Evolutionary conservation across 2,888 invertebrate species (phyloP), one percentile per base, ranked within the genome.

Genomic region (Cheilosia scutellata): DNA sequence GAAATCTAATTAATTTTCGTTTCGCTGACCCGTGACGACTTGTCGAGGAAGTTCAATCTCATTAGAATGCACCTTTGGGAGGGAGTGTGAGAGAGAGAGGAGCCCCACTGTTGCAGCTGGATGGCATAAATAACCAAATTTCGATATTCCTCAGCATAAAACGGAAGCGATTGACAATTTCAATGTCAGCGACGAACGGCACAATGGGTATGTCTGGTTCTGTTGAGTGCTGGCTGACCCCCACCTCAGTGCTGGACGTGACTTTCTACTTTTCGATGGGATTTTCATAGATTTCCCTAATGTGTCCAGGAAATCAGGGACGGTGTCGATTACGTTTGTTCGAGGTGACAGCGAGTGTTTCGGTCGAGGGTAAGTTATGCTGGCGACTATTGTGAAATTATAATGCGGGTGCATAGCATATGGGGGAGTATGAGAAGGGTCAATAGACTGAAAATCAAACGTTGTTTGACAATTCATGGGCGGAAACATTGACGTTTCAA

Each of bases 161-260:
- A 62, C 84, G 84, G 84, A 86, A 80, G 71, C 76, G 80, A 86
- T 86, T 86, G 84, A 86, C 80, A 80, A 86, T 86, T 80, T 76
- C 80, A 84, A 84, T 80, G 84, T 84, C 84, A 84, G 71, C 76
- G 80, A 58, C 70, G 72, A 37, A 25, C 31, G 11, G 40, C 27
- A 62, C 42, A 31, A 20, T 16, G 44, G 33, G 71, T 27, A 20
- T 20, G 20, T 20, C 20, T 20, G 20, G 20, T 20, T 20, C 20
- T 20, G 20, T 0, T 20, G 20, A 11, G 55, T 47, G 29, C 40
- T 31, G 5, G 27, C 13, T 71, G 77, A 62, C 62, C 77, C 75
- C 51, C 27, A 16, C 49, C 29, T 33, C 51, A 11, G n/a, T 5
- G 9, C 27, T 51, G 84, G 60, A 86, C 84, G 84, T 86, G 84